Evolutionary conservation across 1,140 invertebrate genomes (phyloP).

Genomic region (Prorops nasuta): DNA sequence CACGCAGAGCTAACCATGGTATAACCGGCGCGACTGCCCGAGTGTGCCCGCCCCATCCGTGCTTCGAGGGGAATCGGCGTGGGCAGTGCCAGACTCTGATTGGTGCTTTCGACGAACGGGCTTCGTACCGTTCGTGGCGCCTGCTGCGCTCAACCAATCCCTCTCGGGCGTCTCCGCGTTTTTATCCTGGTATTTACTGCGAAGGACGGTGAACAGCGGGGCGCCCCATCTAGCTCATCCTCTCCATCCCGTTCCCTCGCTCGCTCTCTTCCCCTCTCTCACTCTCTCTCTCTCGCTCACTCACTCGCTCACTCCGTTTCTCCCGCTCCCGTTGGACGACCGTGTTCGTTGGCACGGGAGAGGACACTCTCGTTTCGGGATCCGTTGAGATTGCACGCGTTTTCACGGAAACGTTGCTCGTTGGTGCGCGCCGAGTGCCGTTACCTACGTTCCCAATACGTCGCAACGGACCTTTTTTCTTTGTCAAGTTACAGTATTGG

Average conservation of each 20-base stretch:
- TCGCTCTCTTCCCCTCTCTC: no score
- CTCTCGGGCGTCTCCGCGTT: conserved; percentile 48
- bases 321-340: neutral
- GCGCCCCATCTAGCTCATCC: conserved; percentile 7
- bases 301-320: conserved; percentile 6
- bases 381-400: conserved; percentile 43
- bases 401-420: conserved; percentile 9
- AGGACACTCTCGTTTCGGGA: conserved; percentile 50
- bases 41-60: conserved; percentile 31
- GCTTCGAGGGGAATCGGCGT: conserved; percentile 34
- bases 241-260: conserved; percentile 20
- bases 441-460: no score
- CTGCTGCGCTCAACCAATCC: conserved; percentile 35
- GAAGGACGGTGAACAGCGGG: conserved; percentile 34
- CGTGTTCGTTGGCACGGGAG: conserved; percentile 24
- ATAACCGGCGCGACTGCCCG: conserved; percentile 9
- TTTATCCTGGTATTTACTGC: conserved; percentile 42
- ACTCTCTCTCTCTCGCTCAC: no score
- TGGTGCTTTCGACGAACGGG: conserved; percentile 37
- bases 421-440: conserved; percentile 13
- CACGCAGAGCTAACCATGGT: conserved; percentile 10
- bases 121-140: conserved; percentile 31
- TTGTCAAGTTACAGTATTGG: no score
- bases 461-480: no score
- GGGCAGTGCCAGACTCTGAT: conserved; percentile 47